Base-by-base conservation (phyloP, 2,888 invertebrate genomes). In the Diplazon laetatorius region DNA sequence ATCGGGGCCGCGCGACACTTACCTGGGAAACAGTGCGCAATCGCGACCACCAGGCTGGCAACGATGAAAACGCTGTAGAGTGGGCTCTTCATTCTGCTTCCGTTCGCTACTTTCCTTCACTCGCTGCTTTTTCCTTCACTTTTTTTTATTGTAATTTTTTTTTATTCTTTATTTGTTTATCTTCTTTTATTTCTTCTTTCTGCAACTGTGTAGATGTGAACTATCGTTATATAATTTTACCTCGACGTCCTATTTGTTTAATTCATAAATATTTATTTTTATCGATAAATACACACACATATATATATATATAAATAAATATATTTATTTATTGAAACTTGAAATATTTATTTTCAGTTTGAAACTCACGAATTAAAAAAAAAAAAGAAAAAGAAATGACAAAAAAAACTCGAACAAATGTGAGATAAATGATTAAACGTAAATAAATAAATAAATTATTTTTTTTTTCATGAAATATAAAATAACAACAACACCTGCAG, bases 21-120 rank as follows among this genome's bases (percentile, higher is more conserved):
- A 90, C 90, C 83, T 82, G 90, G 90, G 52, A 78, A 85, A 76
- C 84, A 82, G 76, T 86, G 85, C 69, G 86, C 83, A 74, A 81
- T 75, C 59, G 88, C 88, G 81, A 90, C 65, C 55, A 72, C 37
- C 68, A 88, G 71, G 68, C 83, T 84, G 79, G 82, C 77, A 55
- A 84, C 84, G 70, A 87, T 69, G 70, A 87, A 71, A 62, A 88
- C 52, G 77, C 72, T 73, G 68, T 80, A 74, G 72, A 82, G 70
- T 69, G 70, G 57, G 69, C 81, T 78, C 82, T 83, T 84, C 84
- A 84, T 84, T 50, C 59, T 80, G 73, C 70, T 66, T 37, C 44
- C 55, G 71, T 70, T 71, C 72, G 71, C 62, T 68, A 63, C 68
- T 62, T 78, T 76, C 48, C 78, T 78, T 73, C 80, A 65, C 78